Evolutionary conservation across 2,797 vertebrate genomes (phyloP), one percentile per base, ranked within the genome.

Genomic region (Gymnothorax reevesii): DNA sequence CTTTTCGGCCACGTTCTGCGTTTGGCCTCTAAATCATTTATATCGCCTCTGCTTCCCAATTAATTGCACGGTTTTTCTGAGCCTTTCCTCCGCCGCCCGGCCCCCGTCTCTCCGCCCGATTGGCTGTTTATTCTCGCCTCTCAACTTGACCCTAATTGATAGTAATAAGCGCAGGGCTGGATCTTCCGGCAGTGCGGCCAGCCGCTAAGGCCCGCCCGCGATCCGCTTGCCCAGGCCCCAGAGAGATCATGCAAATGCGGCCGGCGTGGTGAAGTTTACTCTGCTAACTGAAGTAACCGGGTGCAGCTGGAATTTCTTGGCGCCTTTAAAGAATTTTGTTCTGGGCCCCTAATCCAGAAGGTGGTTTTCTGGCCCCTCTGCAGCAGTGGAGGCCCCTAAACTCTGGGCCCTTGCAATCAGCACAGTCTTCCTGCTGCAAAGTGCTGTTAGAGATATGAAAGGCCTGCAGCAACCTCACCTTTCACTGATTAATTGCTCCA

Each of bases 101-200:
- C 17, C 60, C 15, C 57, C 55, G 52, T 84, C 82, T 13, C 85
- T 86, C 2, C 92, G 93, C 87, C 90, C 89, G 82, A 86, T 69
- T 89, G 88, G 84, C 85, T 82, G 57, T 86, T 64, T 86, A 75
- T 80, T 86, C 59, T 64, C 60, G 75, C 89, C 91, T 92, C 92
- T 91, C 88, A 89, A 92, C 93, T 94, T 95, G 94, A 95, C 93
- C 93, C 92, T 95, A 95, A 95, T 95, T 95, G 95, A 92, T 91
- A 93, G 86, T 95, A 96, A 96, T 94, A 93, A 96, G 94, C 89
- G 87, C 83, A 88, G 91, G 33, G 91, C 92, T 91, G 90, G 90
- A 86, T 89, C 89, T 49, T 64, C 22, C 27, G n/a, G 42, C 49
- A 54, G 2, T 8, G 6, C 49, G 8, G 49, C 75, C 17, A 13